A percentile compares a stretch with the other conserved stretches of the same genome.
Evolutionary conservation across 1,140 invertebrate genomes (phyloP).

Genomic region (Semibalanus balanoides): DNA sequence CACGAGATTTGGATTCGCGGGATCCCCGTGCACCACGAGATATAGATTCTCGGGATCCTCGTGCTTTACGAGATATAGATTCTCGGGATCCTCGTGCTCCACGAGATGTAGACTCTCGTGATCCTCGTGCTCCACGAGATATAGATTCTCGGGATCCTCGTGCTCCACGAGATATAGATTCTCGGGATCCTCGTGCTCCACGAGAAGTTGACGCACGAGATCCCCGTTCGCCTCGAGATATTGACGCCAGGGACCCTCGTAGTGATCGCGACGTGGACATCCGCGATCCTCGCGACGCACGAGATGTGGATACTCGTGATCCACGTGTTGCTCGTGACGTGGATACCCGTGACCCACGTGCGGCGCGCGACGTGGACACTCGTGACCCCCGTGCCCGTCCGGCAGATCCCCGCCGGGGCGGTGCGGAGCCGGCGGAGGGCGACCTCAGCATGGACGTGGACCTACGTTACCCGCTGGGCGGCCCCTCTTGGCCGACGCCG

Average conservation of each 20-base stretch:
- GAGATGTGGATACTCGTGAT: background rate
- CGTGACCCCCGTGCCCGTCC: background rate
- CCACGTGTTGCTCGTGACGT: background rate
- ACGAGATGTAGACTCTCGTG: background rate
- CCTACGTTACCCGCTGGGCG: background rate
- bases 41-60: background rate
- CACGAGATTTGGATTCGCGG: background rate
- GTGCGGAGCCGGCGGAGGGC: background rate
- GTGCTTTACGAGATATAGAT: background rate
- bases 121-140: background rate
- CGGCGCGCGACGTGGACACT: background rate
- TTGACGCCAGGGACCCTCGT: background rate
- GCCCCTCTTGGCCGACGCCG: background rate
- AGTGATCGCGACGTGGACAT: background rate
- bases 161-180: background rate
- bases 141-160: background rate
- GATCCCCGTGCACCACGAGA: background rate
- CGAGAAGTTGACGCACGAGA: background rate
- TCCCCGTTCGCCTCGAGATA: background rate
- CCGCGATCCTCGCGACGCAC: background rate
- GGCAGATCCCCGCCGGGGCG: background rate
- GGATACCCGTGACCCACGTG: background rate
- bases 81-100: background rate
- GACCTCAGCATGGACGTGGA: background rate
- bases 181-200: background rate